Conservation (phyloP, 2,797 vertebrate species). For the Protosalanx chinensis region DNA sequence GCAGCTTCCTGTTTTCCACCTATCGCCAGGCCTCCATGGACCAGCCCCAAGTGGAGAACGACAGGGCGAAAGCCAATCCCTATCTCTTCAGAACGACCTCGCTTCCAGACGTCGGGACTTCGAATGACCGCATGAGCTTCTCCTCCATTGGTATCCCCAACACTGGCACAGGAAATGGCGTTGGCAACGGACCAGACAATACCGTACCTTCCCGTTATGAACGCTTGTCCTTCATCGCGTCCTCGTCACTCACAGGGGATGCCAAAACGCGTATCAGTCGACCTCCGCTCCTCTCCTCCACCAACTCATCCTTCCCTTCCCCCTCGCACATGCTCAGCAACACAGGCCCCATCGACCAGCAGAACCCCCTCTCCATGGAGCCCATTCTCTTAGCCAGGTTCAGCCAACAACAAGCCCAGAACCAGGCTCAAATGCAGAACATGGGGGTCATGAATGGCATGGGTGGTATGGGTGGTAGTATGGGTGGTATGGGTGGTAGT, state of each 20-base stretch:
- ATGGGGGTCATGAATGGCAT: constrained; percentile 5
- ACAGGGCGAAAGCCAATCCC: constrained; percentile 2
- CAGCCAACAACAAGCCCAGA: constrained; percentile 20
- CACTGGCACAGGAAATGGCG: constrained; percentile 2
- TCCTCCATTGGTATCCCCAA: background rate
- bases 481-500: too few species aligned
- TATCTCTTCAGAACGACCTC: constrained; percentile 38
- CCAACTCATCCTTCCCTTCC: background rate
- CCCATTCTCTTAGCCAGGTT: constrained; percentile 22
- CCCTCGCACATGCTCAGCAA: constrained; percentile 47
- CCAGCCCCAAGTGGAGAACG: constrained; percentile 43
- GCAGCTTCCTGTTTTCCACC: constrained; percentile 80
- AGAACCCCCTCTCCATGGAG: constrained; percentile 37
- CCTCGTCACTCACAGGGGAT: constrained; percentile 55
- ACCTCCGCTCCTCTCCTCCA: constrained; percentile 16
- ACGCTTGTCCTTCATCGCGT: constrained; percentile 49
- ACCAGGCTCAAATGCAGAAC: background rate
- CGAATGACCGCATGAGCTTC: constrained; percentile 32
- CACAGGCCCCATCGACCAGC: constrained; percentile 45
- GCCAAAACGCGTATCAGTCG: constrained; percentile 36
- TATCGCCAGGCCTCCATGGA: constrained; percentile 51
- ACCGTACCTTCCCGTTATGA: constrained; percentile 41
- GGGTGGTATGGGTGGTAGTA: too few species aligned
- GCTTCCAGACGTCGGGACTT: constrained; percentile 53
- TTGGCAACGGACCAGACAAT: constrained; percentile 1